phyloP scores from a whole-genome alignment of 2,888 invertebrate genomes.

The Lasioglossum zephyrum region DNA sequence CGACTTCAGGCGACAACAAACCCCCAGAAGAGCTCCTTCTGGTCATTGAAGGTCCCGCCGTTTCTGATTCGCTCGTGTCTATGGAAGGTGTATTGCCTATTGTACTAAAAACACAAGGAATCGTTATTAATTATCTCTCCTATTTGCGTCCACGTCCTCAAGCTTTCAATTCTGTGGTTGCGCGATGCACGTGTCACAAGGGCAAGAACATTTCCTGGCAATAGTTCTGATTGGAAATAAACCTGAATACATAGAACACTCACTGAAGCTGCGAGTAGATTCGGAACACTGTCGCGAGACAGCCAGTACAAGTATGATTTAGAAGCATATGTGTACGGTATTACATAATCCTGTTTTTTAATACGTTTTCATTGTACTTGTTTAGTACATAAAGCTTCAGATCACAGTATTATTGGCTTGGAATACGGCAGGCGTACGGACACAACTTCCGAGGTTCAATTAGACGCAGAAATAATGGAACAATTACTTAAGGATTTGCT shows the following conservation, averaged over 20 bases:
- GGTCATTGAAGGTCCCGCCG: slow-evolving; percentile 85
- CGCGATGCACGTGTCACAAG: slow-evolving; percentile 41
- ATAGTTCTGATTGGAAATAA: slow-evolving; percentile 43
- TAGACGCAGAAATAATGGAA: slow-evolving; percentile 10
- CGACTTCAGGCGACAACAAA: slow-evolving; percentile 92
- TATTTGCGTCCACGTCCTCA: slow-evolving; percentile 11
- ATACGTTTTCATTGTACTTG: slow-evolving; percentile 26
- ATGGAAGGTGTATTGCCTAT: slow-evolving; percentile 90
- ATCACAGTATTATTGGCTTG: slow-evolving; percentile 19
- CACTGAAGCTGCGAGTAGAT: slow-evolving; percentile 23
- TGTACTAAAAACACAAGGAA: slow-evolving; percentile 84
- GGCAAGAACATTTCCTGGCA: slow-evolving; percentile 53
- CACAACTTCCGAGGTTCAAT: not conserved
- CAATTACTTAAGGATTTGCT: slow-evolving; percentile 2
- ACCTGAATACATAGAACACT: slow-evolving; percentile 61
- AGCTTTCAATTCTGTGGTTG: slow-evolving; percentile 17
- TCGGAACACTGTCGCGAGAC: not conserved
- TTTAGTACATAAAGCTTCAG: slow-evolving; percentile 27
- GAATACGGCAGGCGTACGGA: not conserved
- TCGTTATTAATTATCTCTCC: slow-evolving; percentile 23
- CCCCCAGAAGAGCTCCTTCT: slow-evolving; percentile 93
- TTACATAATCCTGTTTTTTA: slow-evolving; percentile 27
- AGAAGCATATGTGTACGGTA: slow-evolving; percentile 21
- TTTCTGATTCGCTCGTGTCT: slow-evolving; percentile 86
- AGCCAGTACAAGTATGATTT: slow-evolving; percentile 6